Evolutionary conservation across 2,113 vertebrate genomes (phyloP), one percentile per base, ranked within the genome.

Genomic region (Notarius lentiginosus): DNA sequence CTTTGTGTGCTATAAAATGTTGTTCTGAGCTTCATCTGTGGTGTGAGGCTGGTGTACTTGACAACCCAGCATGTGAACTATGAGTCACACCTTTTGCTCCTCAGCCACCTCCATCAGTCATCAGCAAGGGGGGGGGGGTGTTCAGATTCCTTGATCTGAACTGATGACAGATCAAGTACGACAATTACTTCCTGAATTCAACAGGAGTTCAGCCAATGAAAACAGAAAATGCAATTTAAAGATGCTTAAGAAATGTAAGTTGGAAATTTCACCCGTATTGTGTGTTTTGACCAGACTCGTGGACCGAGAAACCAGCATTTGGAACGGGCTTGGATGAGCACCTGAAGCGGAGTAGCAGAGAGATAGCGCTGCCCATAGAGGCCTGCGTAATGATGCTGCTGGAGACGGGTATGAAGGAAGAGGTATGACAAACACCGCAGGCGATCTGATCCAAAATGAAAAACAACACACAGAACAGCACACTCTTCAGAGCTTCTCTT

Each of bases 321-420:
- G 98, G 98, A 84, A 99, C 97, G 0, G 95, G 94, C 0, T 84
- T 99, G 91, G 98, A 99, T 4, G 98, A 99, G 68, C 98, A 99
- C 84, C 96, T 99, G 88, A 99, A 99, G 85, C 96, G 98, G 87
- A 99, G 98, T 0, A 92, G 96, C n/a, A 95, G 98, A 12, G 98
- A 99, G 89, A 96, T 99, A 0, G 97, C 98, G 0, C 94, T 99
- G 70, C 98, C 98, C 0, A 88, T 99, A 0, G 98, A 99, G 89
- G 98, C 98, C 86, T 99, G 98, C 14, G 96, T 99, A 82, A 99
- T 99, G 98, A 97, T 99, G 96, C 97, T 99, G 2, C 92, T 99
- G 82, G 98, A 99, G 90, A 99, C 98, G 0, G 98, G 98, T 83
- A 99, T 99, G 98, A 98, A 96, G 90, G 98, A 99, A 90, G 98